These are phyloP conservation scores for Prunella strophiata DNA, from an alignment of 2,797 vertebrate genomes.

Conservation along the genomic window DNA sequence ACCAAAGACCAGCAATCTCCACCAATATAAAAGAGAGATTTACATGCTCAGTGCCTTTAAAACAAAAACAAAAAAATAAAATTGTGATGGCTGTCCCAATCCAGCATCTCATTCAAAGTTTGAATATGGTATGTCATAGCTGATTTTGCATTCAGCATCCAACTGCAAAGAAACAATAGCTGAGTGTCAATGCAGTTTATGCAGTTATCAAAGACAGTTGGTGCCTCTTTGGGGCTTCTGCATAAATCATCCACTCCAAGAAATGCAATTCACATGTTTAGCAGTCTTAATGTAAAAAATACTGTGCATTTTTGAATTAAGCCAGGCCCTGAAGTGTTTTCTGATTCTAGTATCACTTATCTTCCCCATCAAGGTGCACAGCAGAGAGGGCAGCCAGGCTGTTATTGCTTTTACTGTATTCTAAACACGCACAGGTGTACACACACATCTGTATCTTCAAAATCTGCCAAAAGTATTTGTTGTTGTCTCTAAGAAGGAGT, in stretches of 20 bases:
- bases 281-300: slow-evolving; percentile 15
- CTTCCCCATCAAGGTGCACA: slow-evolving; percentile 36
- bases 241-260: slow-evolving; percentile 4
- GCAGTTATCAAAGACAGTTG: slow-evolving; percentile 12
- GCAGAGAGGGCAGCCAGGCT: not conserved
- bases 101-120: not conserved
- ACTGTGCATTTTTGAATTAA: slow-evolving; percentile 28
- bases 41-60: not conserved
- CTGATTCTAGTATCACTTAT: slow-evolving; percentile 34
- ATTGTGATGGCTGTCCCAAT: not conserved
- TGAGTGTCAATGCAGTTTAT: slow-evolving; percentile 1
- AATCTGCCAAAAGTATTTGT: slow-evolving; percentile 44
- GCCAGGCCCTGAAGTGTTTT: slow-evolving; percentile 15
- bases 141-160: not conserved
- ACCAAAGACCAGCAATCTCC: not conserved
- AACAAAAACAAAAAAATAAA: not conserved
- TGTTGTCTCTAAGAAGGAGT: slow-evolving; percentile 31
- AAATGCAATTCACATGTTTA: slow-evolving; percentile 15
- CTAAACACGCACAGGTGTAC: not conserved
- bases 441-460: slow-evolving; percentile 36
- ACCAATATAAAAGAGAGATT: not conserved
- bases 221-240: not conserved
- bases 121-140: not conserved
- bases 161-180: slow-evolving; percentile 11
- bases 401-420: slow-evolving; percentile 46